These are phyloP conservation scores for Oxytorus armatus DNA, from an alignment of 2,888 invertebrate species.

Conservation along the genomic window DNA sequence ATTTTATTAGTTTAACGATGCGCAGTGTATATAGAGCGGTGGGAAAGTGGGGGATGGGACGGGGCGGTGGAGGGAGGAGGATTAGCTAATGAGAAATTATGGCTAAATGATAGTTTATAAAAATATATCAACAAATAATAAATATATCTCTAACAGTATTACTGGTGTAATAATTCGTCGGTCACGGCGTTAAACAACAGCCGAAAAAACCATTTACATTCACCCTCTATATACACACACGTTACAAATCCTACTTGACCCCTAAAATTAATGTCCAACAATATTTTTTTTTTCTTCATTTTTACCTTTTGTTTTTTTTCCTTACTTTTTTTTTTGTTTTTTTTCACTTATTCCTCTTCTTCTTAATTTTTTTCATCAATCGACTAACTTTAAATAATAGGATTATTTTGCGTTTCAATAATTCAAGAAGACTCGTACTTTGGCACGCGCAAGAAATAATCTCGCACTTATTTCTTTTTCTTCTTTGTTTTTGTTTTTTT, in stretches of 20 bases:
- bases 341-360: too few relatives aligned
- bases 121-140: slow-evolving; percentile 84
- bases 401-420: slow-evolving; percentile 15
- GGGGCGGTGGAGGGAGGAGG: slow-evolving; percentile 13
- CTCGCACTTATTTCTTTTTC: slow-evolving; percentile 1
- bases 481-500: slow-evolving; percentile 12
- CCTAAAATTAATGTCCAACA: slow-evolving; percentile 80
- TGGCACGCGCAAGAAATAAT: slow-evolving; percentile 38
- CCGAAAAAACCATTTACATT: slow-evolving; percentile 79
- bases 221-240: slow-evolving; percentile 77
- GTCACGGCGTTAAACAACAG: slow-evolving; percentile 72
- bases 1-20: too few relatives aligned
- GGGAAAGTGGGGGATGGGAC: slow-evolving; percentile 10
- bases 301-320: too few relatives aligned
- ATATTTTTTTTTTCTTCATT: slow-evolving; percentile 65
- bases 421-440: slow-evolving; percentile 39
- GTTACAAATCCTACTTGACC: slow-evolving; percentile 78
- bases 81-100: slow-evolving; percentile 70
- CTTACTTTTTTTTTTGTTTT: too few relatives aligned
- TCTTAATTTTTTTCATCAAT: slow-evolving; percentile 16
- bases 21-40: not conserved
- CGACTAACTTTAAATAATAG: slow-evolving; percentile 13
- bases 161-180: slow-evolving; percentile 75
- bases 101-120: slow-evolving; percentile 83
- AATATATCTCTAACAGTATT: slow-evolving; percentile 82